Conservation (phyloP, 2,797 vertebrate genomes). For the Sphaeramia orbicularis region DNA sequence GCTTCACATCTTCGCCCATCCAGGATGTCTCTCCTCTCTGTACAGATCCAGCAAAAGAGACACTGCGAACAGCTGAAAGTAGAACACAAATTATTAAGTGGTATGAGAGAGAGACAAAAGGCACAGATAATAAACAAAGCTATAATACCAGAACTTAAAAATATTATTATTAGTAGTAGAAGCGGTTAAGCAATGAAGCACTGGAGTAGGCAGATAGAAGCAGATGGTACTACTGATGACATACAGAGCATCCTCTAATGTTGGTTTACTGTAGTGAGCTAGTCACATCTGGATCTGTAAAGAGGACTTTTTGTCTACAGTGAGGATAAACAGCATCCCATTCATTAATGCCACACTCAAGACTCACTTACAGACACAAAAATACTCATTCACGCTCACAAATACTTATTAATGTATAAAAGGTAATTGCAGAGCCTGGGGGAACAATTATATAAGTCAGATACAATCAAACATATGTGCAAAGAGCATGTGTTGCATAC, state of each 20-base stretch:
- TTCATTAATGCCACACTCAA: slow-evolving; percentile 45
- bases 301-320: slow-evolving; percentile 38
- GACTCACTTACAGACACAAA: slow-evolving; percentile 29
- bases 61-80: slow-evolving; percentile 82
- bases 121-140: slow-evolving; percentile 31
- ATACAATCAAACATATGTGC: slow-evolving; percentile 35
- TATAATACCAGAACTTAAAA: slow-evolving; percentile 40
- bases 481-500: slow-evolving; percentile 32
- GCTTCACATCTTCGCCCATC: slow-evolving; percentile 83
- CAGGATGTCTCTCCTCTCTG: slow-evolving; percentile 74
- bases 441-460: slow-evolving; percentile 12
- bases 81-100: slow-evolving; percentile 38
- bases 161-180: slow-evolving; percentile 49
- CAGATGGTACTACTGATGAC: slow-evolving; percentile 55
- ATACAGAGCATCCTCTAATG: slow-evolving; percentile 50
- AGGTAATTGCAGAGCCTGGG: slow-evolving; percentile 24
- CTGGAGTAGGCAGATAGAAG: slow-evolving; percentile 55
- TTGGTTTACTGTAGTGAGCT: slow-evolving; percentile 26
- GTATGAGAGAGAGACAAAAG: slow-evolving; percentile 12
- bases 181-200: slow-evolving; percentile 67
- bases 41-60: slow-evolving; percentile 81
- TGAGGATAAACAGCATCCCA: slow-evolving; percentile 43
- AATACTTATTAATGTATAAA: slow-evolving; percentile 24
- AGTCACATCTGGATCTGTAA: slow-evolving; percentile 60
- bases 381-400: slow-evolving; percentile 26